These are phyloP conservation scores for Oeneis ivallda DNA, from an alignment of 2,888 invertebrate species.

Conservation along the genomic window DNA sequence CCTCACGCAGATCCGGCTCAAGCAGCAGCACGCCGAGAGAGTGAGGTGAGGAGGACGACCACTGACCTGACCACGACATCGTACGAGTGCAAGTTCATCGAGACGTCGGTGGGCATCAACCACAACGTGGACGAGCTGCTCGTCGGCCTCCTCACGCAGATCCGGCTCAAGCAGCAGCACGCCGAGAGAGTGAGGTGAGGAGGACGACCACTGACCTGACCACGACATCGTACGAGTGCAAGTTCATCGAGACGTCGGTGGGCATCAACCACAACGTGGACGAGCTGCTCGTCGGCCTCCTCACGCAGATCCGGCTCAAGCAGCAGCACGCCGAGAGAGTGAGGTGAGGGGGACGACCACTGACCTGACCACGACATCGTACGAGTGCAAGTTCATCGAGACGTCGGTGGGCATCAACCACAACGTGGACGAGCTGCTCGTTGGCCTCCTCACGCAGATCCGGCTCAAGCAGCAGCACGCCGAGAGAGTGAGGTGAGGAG, in stretches of 20 bases:
- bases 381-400: conserved; percentile 98
- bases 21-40: conserved; percentile 78
- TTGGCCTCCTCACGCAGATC: conserved; percentile 96
- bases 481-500: conserved; percentile 62
- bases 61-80: conserved; percentile 81
- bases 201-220: too few species aligned
- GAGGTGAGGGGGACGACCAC: conserved; percentile 48
- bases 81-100: conserved; percentile 97
- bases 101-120: conserved; percentile 97
- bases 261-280: conserved; percentile 99
- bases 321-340: conserved; percentile 78
- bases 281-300: conserved; percentile 95
- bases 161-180: conserved; percentile 87
- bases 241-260: conserved; percentile 98
- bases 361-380: conserved; percentile 83
- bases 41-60: conserved; percentile 53
- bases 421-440: conserved; percentile 97
- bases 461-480: conserved; percentile 86
- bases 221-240: conserved; percentile 95
- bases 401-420: conserved; percentile 98
- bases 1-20: conserved; percentile 94
- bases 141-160: conserved; percentile 96
- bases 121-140: conserved; percentile 98
- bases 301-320: conserved; percentile 94
- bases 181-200: conserved; percentile 67